These are phyloP conservation scores for Scaptomyza pallida DNA, from an alignment of 1,140 invertebrate genomes.

Conservation along the genomic window DNA sequence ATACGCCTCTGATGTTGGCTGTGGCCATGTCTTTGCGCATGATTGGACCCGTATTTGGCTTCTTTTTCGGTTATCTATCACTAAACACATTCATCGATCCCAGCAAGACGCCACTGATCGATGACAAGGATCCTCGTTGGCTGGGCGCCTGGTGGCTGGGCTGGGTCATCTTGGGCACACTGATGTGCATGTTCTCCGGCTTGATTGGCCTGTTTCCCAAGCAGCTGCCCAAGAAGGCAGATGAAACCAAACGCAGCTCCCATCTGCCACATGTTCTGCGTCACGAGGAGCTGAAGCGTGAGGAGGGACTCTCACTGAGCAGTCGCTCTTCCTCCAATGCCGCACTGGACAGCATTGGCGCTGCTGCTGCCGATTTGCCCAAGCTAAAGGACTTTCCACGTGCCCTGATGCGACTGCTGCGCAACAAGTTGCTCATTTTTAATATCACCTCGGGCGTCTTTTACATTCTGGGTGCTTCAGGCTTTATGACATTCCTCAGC, in stretches of 20 bases:
- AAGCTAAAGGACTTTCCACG: constrained; percentile 85
- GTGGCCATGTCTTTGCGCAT: constrained; percentile 77
- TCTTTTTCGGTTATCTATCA: constrained; percentile 86
- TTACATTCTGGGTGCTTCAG: constrained; percentile 87
- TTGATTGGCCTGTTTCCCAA: constrained; percentile 87
- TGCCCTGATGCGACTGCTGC: constrained; percentile 86
- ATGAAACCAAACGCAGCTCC: constrained; percentile 61
- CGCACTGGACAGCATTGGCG: constrained; percentile 63
- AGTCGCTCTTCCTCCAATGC: constrained; percentile 72
- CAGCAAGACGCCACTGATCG: constrained; percentile 86
- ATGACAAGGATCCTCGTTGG: constrained; percentile 87
- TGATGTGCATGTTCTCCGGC: constrained; percentile 86
- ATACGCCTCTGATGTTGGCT: constrained; percentile 87
- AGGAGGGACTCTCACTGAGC: constrained; percentile 69
- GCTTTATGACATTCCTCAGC: constrained; percentile 89
- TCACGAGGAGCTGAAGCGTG: constrained; percentile 68
- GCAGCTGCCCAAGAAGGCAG: constrained; percentile 82
- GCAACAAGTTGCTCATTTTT: constrained; percentile 86
- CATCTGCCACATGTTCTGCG: constrained; percentile 73
- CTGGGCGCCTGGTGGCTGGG: constrained; percentile 90
- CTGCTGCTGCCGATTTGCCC: constrained; percentile 61
- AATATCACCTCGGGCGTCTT: constrained; percentile 87
- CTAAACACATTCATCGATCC: constrained; percentile 88
- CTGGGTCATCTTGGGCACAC: constrained; percentile 86
- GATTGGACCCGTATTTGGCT: constrained; percentile 81